Base-by-base conservation (phyloP, 2,888 invertebrate genomes). In the Cheilosia grossa region DNA sequence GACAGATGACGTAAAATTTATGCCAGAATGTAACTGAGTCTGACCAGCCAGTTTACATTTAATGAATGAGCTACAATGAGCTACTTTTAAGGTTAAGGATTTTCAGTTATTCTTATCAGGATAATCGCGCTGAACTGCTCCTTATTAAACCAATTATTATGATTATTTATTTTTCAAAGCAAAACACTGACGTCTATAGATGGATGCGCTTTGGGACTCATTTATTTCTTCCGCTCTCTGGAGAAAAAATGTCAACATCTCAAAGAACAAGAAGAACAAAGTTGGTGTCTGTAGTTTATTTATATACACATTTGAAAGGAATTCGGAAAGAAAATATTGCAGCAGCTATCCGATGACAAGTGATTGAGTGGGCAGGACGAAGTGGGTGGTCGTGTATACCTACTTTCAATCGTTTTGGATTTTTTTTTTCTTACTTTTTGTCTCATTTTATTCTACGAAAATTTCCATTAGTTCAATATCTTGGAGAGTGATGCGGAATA, bases 401-500 rank as follows among this genome's bases (percentile, higher is more conserved):
- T 4, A 4, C 74, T 61, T 33, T 49, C 85, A 85, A 80, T 74
- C 64, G 64, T 49, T 77, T 79, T 70, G 37, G 24, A 21, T 21
- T 51, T 37, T 37, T 51, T 37, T 37, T 9, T 7, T 58, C 53
- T 10, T 58, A 59, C 24, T 58, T 64, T 69, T 69, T 58, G 42
- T 59, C 10, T 63, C 6, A 33, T 83, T 79, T 63, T 51, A 59
- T 75, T 81, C 53, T 44, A 59, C 24, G 7, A 37, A 75, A 85
- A 85, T 85, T 85, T 85, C 85, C 85, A 85, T 80, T 81, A 81
- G 80, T 75, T 81, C 85, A 56, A 85, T 85, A 81, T 67, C 56
- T 30, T 40, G 17, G 13, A 30, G 64, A 74, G 53, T 24, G 37
- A 30, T 42, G 33, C 37, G 44, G 13, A 10, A 27, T 19, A 56